These are phyloP conservation scores for Malurus elegans DNA, from an alignment of 2,113 vertebrate genomes.

Conservation along the genomic window DNA sequence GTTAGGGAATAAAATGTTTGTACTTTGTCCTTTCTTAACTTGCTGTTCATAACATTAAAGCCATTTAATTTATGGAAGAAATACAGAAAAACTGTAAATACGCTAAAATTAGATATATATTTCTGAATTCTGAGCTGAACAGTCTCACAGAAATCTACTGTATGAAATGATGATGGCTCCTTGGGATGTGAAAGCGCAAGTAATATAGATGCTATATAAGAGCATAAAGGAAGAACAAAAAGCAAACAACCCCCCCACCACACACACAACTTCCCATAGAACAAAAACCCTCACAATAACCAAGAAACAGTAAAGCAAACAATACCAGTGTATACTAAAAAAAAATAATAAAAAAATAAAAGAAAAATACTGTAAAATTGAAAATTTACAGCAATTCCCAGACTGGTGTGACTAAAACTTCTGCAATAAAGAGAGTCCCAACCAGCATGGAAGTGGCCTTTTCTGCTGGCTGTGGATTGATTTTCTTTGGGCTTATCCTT, in stretches of 20 bases:
- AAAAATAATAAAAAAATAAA: background rate
- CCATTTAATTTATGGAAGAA: background rate
- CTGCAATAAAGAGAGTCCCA: background rate
- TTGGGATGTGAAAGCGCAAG: background rate
- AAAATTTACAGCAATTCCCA: background rate
- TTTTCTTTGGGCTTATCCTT: background rate
- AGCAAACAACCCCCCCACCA: background rate
- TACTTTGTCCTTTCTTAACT: background rate
- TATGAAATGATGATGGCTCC: background rate
- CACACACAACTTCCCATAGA: background rate
- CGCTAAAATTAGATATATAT: background rate
- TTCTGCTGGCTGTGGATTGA: background rate
- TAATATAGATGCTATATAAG: background rate
- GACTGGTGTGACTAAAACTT: background rate
- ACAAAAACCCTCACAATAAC: background rate
- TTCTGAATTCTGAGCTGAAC: background rate
- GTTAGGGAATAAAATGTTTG: background rate
- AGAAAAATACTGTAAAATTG: background rate
- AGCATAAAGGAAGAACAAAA: background rate
- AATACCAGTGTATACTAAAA: background rate
- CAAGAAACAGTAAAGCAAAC: background rate
- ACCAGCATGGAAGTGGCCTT: background rate
- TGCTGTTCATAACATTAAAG: background rate
- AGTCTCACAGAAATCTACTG: background rate
- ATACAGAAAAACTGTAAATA: background rate